phyloP scores from a whole-genome alignment of 2,888 invertebrate species.

The Macrosoma leucophasiata region DNA sequence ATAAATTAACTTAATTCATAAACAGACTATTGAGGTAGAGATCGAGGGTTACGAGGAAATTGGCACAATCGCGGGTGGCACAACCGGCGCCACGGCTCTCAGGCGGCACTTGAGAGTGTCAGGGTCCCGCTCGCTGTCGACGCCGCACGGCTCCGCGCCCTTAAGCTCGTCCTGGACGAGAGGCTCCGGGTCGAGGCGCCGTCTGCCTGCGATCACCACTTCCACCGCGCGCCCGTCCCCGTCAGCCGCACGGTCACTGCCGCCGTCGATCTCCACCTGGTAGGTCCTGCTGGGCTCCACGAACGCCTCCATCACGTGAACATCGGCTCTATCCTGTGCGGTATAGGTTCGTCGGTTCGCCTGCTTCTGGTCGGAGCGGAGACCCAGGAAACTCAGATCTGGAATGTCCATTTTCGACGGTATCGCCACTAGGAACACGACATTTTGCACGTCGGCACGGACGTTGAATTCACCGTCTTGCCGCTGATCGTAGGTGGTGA shows the following conservation, averaged over 20 bases:
- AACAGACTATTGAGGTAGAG: conserved; percentile 29
- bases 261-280: conserved; percentile 77
- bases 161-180: conserved; percentile 55
- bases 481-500: conserved; percentile 78
- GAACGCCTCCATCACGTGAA: conserved; percentile 67
- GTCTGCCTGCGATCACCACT: conserved; percentile 55
- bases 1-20: conserved; percentile 40
- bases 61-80: conserved; percentile 43
- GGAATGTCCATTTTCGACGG: conserved; percentile 47
- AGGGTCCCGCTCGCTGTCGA: conserved; percentile 80
- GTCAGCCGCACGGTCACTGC: conserved; percentile 35
- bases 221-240: conserved; percentile 47
- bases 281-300: conserved; percentile 82
- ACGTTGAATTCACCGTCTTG: conserved; percentile 87
- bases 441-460: conserved; percentile 83
- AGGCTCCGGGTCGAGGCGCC: conserved; percentile 39
- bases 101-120: conserved; percentile 76
- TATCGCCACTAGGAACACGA: conserved; percentile 80
- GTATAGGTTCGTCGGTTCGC: conserved; percentile 20
- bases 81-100: conserved; percentile 19
- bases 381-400: conserved; percentile 31
- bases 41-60: conserved; percentile 40
- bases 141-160: conserved; percentile 81
- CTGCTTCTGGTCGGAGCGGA: conserved; percentile 32
- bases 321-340: conserved; percentile 57